Base-by-base conservation (phyloP, 1,140 invertebrate genomes). In the Solen grandis region DNA sequence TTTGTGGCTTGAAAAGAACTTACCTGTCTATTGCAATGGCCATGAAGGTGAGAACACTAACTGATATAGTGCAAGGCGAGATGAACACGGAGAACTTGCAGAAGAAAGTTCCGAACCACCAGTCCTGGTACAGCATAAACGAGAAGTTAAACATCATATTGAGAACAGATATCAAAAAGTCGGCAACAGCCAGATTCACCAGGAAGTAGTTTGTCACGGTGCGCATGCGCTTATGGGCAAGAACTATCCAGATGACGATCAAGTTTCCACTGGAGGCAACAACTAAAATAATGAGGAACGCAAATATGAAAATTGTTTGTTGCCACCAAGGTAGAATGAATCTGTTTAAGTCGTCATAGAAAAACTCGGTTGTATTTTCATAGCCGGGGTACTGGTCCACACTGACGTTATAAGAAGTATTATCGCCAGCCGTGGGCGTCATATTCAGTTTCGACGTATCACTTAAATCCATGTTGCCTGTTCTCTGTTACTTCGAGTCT, bases 151-250 rank as follows among this genome's bases (percentile, higher is more conserved):
- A 98, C 80, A 96, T 95, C 81, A 97, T 97, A 91, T 99, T 99
- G 74, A 99, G 93, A 0, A 96, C 95, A 0, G 97, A 97, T 87
- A 98, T 97, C 93, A 98, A 95, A 27, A 97, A 94, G 91, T 99
- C 97, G 19, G 98, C 97, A 27, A 97, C 95, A 76, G 97, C 97
- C 57, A 99, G 92, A 90, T 99, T 99, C n/a, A 98, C 96, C 59
- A 99, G 93, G 91, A 99, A 98, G 90, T 98, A 98, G 93, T 99
- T 99, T 62, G 97, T 99, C 2, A 98, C 97, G 0, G 97, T 98
- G 59, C 97, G 92, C 97, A 99, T 99, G 73, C 97, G 93, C 79
- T 96, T 95, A 92, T 94, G 93, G 19, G 96, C 96, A 50, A 98
- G 90, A 2, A 98, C 97, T 82, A 98, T 98, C 96, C 97, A 98